These are phyloP conservation scores for Lagopus muta DNA, from an alignment of 2,113 vertebrate genomes.

Conservation along the genomic window DNA sequence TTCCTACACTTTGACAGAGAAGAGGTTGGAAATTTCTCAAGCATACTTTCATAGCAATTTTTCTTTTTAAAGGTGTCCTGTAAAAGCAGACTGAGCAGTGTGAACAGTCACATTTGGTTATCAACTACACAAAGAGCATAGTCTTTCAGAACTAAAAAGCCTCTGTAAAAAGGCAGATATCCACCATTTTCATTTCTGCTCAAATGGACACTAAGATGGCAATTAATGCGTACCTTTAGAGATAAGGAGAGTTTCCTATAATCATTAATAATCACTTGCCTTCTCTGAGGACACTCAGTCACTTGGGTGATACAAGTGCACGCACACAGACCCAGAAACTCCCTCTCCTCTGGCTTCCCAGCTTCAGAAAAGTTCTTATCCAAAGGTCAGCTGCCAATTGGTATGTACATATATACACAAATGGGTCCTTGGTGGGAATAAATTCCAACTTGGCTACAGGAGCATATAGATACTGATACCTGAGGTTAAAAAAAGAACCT, in stretches of 20 bases:
- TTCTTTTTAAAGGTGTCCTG: background rate
- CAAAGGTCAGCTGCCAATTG: constrained; percentile 62
- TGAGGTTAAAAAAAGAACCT: constrained; percentile 13
- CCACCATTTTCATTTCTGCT: background rate
- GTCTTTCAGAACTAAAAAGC: background rate
- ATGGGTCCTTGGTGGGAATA: constrained; percentile 51
- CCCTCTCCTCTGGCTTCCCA: background rate
- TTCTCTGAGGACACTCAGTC: constrained; percentile 6
- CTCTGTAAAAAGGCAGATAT: background rate
- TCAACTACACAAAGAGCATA: background rate
- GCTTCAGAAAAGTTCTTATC: constrained; percentile 55
- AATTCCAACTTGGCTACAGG: constrained; percentile 34
- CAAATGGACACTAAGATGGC: background rate
- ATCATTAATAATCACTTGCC: background rate
- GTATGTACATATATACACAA: constrained; percentile 51
- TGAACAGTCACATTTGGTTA: background rate
- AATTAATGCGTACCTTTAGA: background rate
- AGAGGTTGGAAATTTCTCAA: background rate
- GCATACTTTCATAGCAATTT: background rate
- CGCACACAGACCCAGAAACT: constrained; percentile 19
- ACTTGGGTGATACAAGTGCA: background rate
- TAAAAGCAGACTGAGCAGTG: background rate
- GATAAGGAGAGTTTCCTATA: background rate
- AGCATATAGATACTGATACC: constrained; percentile 25
- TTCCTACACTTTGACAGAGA: background rate